phyloP scores from a whole-genome alignment of 2,113 vertebrate species.

The Triplophysa dalaica region DNA sequence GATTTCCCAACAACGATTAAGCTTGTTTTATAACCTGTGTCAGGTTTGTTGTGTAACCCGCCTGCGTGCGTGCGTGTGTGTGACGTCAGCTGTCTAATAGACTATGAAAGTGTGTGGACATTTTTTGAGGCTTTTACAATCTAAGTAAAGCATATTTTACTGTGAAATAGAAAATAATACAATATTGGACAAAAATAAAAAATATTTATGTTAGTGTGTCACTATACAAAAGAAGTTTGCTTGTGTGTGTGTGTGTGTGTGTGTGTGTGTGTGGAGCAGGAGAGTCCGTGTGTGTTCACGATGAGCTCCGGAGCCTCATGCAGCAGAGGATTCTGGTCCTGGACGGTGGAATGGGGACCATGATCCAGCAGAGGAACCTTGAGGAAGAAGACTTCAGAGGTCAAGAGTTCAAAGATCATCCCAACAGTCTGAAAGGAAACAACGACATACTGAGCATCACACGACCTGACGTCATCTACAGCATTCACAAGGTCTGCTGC shows the following conservation, averaged over 20 bases:
- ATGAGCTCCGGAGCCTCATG: constrained; percentile 79
- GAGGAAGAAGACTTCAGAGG: constrained; percentile 86
- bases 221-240: too few relatives aligned
- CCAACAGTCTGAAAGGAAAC: constrained; percentile 85
- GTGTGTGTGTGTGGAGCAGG: constrained; percentile 22
- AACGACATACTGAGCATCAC: constrained; percentile 95
- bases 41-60: not conserved
- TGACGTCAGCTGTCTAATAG: too few relatives aligned
- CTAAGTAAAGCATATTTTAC: too few relatives aligned
- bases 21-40: not conserved
- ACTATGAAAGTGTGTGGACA: too few relatives aligned
- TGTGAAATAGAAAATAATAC: not conserved
- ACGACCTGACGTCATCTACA: constrained; percentile 81
- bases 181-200: not conserved
- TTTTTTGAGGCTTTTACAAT: too few relatives aligned
- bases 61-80: not conserved
- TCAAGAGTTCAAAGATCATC: constrained; percentile 85
- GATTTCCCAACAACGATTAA: not conserved
- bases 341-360: constrained; percentile 98
- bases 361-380: constrained; percentile 85
- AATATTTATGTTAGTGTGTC: too few relatives aligned
- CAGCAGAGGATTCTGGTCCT: constrained; percentile 88
- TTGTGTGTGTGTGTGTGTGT: not conserved
- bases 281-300: constrained; percentile 59
- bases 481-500: constrained; percentile 87